Conservation (phyloP, 2,113 vertebrate species). For the Caracal caracal region DNA sequence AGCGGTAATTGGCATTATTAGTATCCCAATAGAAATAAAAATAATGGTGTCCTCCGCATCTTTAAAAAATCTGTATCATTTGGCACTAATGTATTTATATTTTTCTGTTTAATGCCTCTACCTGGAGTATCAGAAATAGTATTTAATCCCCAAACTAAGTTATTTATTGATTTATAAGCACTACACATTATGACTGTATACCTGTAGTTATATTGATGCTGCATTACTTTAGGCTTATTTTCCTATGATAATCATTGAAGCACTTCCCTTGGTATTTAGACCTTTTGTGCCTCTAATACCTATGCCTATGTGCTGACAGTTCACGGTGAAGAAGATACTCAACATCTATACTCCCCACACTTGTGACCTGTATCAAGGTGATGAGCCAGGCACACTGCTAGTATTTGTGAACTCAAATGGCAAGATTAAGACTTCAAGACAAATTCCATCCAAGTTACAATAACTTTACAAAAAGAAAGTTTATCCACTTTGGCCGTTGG, state of each 20-base stretch:
- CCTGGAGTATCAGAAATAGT: neutral
- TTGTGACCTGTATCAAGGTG: neutral
- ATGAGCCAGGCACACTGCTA: neutral
- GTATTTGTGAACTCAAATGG: neutral
- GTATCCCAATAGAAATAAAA: neutral
- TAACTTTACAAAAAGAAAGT: neutral
- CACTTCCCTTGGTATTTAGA: neutral
- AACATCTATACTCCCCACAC: neutral
- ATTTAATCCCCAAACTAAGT: neutral
- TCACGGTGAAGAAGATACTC: neutral
- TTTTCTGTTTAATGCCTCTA: neutral
- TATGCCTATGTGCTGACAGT: neutral
- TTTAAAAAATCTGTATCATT: neutral
- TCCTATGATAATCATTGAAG: neutral
- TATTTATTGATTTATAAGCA: neutral
- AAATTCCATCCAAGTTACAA: neutral
- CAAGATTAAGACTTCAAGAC: slow-evolving; percentile 4
- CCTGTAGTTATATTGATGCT: neutral
- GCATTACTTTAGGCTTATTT: neutral
- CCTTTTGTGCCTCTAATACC: neutral
- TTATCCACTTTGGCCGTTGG: neutral
- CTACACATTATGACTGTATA: neutral
- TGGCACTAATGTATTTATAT: neutral
- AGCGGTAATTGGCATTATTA: neutral
- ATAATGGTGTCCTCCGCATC: neutral